Base-by-base conservation (phyloP, 2,113 vertebrate genomes). In the Siniperca knerii region DNA sequence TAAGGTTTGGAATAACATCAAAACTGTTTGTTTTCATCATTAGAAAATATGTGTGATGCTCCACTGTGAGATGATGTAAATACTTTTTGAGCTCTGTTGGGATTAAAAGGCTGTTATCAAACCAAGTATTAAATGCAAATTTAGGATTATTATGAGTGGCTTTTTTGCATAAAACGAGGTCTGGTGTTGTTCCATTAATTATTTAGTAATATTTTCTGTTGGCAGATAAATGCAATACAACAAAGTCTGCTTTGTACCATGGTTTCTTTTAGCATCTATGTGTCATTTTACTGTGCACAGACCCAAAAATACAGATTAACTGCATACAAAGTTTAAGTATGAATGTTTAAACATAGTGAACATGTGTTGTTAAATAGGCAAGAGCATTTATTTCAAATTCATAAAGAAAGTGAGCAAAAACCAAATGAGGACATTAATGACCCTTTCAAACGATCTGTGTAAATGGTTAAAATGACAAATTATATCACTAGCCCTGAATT, bases 121-220 rank as follows among this genome's bases (percentile, higher is more conserved):
- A 65, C 50, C 33, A 6, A 33, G 18, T 81, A 48, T 84, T 79
- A 54, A 86, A 87, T 87, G 77, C 79, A 83, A 72, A 91, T 81
- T 70, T 61, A 64, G 62, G 62, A 77, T 82, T 80, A 85, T 42
- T 80, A 85, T 42, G 46, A 29, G 29, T 9, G 6, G 35, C 42
- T 52, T 54, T 67, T 87, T 79, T 54, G 61, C 66, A 58, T 73
- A 57, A 80, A 83, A 85, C 68, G 74, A 66, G 29, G 12, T 75
- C 68, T 87, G 55, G 4, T 67, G 52, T 85, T 82, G 75, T 87
- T 77, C 40, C 42, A 70, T 25, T 57, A 42, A 72, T 84, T 48
- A 79, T 84, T 78, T 57, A 72, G 16, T 44, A 11, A 61, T 58
- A 82, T 69, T 58, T 48, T 44, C 6, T 54, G 37, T 42, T 60